Conservation (phyloP, 2,113 vertebrate genomes). For the Serilophus lunatus region DNA sequence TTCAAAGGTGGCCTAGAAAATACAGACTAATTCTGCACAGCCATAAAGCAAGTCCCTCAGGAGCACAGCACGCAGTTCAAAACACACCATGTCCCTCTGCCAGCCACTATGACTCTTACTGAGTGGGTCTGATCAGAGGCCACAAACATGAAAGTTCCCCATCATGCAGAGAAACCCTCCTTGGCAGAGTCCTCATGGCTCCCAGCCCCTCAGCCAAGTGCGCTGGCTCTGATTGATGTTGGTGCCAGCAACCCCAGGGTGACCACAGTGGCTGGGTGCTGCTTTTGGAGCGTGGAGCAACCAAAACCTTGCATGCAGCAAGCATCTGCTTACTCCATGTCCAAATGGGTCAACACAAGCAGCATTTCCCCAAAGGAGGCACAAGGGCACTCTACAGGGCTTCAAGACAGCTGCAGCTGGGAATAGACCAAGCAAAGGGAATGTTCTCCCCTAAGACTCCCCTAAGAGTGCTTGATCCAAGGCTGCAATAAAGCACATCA, state of each 20-base stretch:
- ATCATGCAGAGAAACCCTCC: neutral
- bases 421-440: neutral
- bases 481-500: neutral
- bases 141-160: neutral
- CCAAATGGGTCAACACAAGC: neutral
- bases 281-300: neutral
- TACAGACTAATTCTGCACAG: constrained; percentile 11
- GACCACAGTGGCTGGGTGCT: neutral
- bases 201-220: neutral
- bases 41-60: neutral
- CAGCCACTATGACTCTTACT: neutral
- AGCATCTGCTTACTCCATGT: neutral
- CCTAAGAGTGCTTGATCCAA: neutral
- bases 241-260: neutral
- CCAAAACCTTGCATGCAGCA: neutral
- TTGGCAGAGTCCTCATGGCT: accelerated
- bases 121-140: neutral
- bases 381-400: neutral
- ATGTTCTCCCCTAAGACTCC: neutral
- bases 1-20: constrained; percentile 46
- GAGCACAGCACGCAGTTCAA: neutral
- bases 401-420: neutral
- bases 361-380: neutral
- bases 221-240: accelerated
- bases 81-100: neutral